Evolutionary conservation across 2,888 invertebrate genomes (phyloP), one percentile per base, ranked within the genome.

Genomic region (Epinotia ramella): DNA sequence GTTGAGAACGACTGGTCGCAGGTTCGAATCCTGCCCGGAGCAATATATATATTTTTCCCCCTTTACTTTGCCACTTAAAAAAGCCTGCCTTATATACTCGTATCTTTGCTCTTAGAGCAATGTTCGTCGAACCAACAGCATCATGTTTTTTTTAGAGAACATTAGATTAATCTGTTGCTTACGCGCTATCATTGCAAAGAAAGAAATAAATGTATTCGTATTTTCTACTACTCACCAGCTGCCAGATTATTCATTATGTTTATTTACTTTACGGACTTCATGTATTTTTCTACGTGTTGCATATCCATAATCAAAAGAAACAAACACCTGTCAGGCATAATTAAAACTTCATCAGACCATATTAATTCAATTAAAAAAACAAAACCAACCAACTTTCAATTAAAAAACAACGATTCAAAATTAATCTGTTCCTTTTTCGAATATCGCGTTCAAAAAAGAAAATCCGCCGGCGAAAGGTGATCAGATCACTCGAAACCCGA

Each of bases 401-500:
- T 46, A 59, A 62, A 67, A 73, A 70, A 64, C 56, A 65, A 13
- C 44, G 18, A 40, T 56, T 33, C 77, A 77, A 80, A 81, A 79
- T 79, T 78, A 80, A 67, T 82, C 81, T 75, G 80, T 82, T 82
- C 84, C 81, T 85, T 86, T 88, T 86, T 83, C 81, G 84, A 84
- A 84, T 81, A 83, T 83, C 82, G 84, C 83, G 83, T 82, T 85
- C 82, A 78, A 72, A 79, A 79, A 79, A 77, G 78, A 81, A 83
- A 82, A 84, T 84, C 83, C 82, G 84, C 78, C 73, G 82, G 84
- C 86, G 88, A 88, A 91, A 90, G 88, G 88, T 88, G 91, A 92
- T 91, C 91, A 88, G 92, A 92, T 92, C 92, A 93, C 91, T 91
- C 91, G 90, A 89, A 86, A 87, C 53, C 88, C 90, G 91, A 87